phyloP scores from a whole-genome alignment of 2,113 vertebrate genomes.

The Spermophilus dauricus region DNA sequence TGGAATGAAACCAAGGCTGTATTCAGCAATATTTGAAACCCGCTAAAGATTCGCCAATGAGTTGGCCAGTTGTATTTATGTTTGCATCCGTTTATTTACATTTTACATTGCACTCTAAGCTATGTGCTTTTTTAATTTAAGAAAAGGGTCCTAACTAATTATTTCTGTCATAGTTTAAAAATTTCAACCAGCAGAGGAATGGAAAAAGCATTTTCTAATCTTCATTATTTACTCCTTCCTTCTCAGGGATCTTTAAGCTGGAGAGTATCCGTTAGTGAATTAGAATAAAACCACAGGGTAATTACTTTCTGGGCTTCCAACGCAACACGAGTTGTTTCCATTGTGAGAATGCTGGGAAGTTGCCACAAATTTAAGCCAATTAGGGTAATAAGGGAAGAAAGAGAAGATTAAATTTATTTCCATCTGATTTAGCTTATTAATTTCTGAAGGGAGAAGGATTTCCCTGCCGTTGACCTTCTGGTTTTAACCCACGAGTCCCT shows the following conservation, averaged over 20 bases:
- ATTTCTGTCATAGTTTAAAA: conserved; percentile 50
- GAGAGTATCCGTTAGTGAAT: conserved; percentile 70
- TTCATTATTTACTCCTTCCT: conserved; percentile 62
- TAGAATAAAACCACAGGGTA: conserved; percentile 75
- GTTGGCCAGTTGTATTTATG: background rate
- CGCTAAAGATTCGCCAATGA: conserved; percentile 37
- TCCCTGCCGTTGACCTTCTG: conserved; percentile 53
- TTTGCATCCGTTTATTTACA: conserved; percentile 31
- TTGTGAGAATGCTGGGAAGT: conserved; percentile 77
- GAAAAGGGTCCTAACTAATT: background rate
- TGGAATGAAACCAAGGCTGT: conserved; percentile 68
- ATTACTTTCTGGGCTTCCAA: conserved; percentile 73
- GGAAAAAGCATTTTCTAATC: conserved; percentile 49
- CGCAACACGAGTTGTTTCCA: conserved; percentile 65
- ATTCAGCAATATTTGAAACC: conserved; percentile 63
- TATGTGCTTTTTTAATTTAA: background rate
- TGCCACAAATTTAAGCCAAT: conserved; percentile 82
- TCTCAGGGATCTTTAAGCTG: conserved; percentile 61
- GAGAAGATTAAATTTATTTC: conserved; percentile 82
- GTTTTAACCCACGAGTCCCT: conserved; percentile 61
- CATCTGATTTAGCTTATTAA: conserved; percentile 81
- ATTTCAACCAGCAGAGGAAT: conserved; percentile 18
- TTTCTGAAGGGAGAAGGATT: conserved; percentile 75
- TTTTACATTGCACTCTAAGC: conserved; percentile 8
- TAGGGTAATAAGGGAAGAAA: conserved; percentile 78